These are phyloP conservation scores for Jordanella pulchra DNA, from an alignment of 2,797 vertebrate species.

Conservation along the genomic window DNA sequence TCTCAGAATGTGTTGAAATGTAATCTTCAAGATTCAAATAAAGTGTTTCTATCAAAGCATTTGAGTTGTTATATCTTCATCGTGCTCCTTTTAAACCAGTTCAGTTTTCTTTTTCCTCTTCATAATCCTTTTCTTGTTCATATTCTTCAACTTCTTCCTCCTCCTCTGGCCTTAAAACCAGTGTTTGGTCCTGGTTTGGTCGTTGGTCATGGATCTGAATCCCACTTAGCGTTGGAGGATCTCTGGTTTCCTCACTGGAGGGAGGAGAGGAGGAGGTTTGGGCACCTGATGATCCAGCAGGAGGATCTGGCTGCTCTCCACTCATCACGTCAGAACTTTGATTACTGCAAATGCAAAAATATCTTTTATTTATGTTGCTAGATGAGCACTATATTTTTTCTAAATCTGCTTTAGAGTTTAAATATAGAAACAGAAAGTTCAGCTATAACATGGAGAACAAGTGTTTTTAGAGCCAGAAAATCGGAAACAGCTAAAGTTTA, in stretches of 20 bases:
- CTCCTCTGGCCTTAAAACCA: background rate
- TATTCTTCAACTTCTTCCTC: background rate
- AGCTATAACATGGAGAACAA: background rate
- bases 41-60: conserved; percentile 60
- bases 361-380: background rate
- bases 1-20: conserved; percentile 46
- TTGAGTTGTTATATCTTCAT: background rate
- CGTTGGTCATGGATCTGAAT: conserved; percentile 25
- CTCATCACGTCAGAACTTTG: conserved; percentile 49
- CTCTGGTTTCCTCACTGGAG: conserved; percentile 46
- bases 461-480: background rate
- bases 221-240: background rate
- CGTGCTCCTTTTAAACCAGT: background rate
- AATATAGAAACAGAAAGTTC: too few relatives aligned
- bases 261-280: background rate
- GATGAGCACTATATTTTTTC: too few relatives aligned
- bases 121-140: background rate
- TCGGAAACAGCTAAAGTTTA: too few relatives aligned
- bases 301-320: background rate
- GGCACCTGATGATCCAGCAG: background rate
- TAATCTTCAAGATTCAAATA: conserved; percentile 55
- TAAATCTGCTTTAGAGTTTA: too few relatives aligned
- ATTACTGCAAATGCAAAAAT: conserved; percentile 36
- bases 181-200: conserved; percentile 13
- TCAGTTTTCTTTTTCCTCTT: background rate